Evolutionary conservation across 2,113 vertebrate genomes (phyloP).

Genomic region (Chinchilla lanigera): DNA sequence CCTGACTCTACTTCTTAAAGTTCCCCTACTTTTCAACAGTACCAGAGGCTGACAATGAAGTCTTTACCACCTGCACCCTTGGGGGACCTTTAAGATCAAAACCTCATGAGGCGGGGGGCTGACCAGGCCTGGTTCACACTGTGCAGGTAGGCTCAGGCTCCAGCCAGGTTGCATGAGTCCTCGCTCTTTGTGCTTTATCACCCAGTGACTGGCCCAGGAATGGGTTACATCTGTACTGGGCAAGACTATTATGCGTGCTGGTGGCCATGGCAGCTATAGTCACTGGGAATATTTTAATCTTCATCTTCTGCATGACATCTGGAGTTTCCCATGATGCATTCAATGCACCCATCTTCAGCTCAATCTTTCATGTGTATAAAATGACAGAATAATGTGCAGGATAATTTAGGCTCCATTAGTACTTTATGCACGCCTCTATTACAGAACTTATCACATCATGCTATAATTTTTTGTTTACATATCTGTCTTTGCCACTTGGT

Average conservation of each 20-base stretch:
- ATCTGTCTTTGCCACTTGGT: conserved; percentile 58
- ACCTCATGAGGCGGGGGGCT: background rate
- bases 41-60: background rate
- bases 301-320: background rate
- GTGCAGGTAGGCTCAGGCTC: background rate
- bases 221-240: background rate
- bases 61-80: background rate
- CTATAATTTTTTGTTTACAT: conserved; percentile 64
- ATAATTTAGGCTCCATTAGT: conserved; percentile 72
- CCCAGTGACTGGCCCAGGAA: background rate
- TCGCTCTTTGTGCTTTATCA: background rate
- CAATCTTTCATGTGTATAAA: background rate
- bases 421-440: conserved; percentile 19
- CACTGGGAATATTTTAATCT: background rate
- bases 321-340: background rate
- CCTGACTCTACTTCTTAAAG: background rate
- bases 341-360: background rate
- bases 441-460: conserved; percentile 50
- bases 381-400: conserved; percentile 45
- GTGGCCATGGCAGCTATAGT: background rate
- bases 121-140: background rate
- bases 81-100: background rate
- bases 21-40: background rate
- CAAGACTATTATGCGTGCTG: background rate
- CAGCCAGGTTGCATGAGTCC: background rate